Evolutionary conservation across 2,888 invertebrate species (phyloP).

Genomic region (Pomacea canaliculata): DNA sequence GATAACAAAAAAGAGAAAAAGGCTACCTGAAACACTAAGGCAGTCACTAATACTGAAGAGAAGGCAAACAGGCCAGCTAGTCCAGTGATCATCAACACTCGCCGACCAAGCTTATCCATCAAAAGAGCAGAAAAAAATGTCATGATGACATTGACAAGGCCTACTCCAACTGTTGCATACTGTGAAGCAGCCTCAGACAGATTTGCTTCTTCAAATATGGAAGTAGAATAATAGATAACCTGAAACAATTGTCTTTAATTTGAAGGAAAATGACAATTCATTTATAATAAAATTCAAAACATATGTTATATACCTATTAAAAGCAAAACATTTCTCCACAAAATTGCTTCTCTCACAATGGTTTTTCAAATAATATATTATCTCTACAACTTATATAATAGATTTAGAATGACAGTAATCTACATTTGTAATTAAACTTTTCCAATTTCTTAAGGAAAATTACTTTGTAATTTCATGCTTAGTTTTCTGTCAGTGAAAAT

Average conservation of each 20-base stretch:
- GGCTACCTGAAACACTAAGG: constrained; percentile 53
- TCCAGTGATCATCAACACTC: constrained; percentile 83
- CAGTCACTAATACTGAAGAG: constrained; percentile 78
- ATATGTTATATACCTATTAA: background rate
- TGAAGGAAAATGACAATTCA: too few species aligned
- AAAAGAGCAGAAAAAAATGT: constrained; percentile 84
- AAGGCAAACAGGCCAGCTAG: constrained; percentile 84
- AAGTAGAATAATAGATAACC: constrained; percentile 97
- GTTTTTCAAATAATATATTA: too few species aligned
- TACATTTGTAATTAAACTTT: too few species aligned
- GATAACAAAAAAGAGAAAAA: background rate
- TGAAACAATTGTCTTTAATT: constrained; percentile 67
- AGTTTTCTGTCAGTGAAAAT: too few species aligned
- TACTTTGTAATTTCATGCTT: too few species aligned
- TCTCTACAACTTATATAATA: too few species aligned
- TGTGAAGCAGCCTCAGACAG: constrained; percentile 77
- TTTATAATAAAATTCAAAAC: background rate
- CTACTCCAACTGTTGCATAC: constrained; percentile 87
- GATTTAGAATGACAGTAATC: too few species aligned
- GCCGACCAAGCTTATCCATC: constrained; percentile 86
- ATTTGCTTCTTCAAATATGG: constrained; percentile 82
- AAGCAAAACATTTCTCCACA: background rate
- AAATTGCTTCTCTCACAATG: background rate
- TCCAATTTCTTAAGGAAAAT: too few species aligned
- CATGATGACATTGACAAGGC: constrained; percentile 87